Evolutionary conservation across 2,113 vertebrate genomes (phyloP), one percentile per base, ranked within the genome.

Genomic region (Corythaeola cristata): DNA sequence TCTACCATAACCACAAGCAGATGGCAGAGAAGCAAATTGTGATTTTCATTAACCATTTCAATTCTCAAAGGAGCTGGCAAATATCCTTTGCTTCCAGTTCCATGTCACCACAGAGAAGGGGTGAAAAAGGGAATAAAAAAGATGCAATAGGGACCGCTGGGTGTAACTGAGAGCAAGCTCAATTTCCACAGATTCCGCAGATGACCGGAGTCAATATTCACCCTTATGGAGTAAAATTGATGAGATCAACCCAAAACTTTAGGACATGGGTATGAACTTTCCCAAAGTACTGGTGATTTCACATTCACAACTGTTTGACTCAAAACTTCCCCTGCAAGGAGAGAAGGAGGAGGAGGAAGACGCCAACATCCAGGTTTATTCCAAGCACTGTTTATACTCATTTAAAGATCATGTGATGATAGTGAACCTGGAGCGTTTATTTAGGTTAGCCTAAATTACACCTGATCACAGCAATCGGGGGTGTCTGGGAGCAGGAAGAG

Each of bases 131-230:
- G 63, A 83, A 78, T 32, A 15, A 26, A 27, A 88, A 58, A 39
- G 0, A 5, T 0, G 22, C 47, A 33, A 2, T 0, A 35, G 35
- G 15, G n/a, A 44, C 22, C 3, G 2, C 10, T 4, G 83, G 56
- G 41, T 28, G 3, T 1, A 12, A 32, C 2, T 1, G 19, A 69
- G 59, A 50, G 59, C 0, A 0, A 85, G 64, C 66, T 72, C 8
- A 2, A 12, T 32, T 74, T 37, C 53, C 81, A 39, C 53, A 16
- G 28, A 11, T 8, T 3, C 76, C 59, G 53, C 45, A 67, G n/a
- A 35, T 0, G 23, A 53, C 17, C 12, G 21, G 7, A 37, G 39
- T 7, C 23, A 4, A 14, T 5, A 1, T 10, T 47, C 6, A 5
- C 50, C 28, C 59, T 20, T 15, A 6, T 28, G 30, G 17, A 60